Evolutionary conservation across 2,797 vertebrate genomes (phyloP), one percentile per base, ranked within the genome.

Genomic region (Octomys mimax): DNA sequence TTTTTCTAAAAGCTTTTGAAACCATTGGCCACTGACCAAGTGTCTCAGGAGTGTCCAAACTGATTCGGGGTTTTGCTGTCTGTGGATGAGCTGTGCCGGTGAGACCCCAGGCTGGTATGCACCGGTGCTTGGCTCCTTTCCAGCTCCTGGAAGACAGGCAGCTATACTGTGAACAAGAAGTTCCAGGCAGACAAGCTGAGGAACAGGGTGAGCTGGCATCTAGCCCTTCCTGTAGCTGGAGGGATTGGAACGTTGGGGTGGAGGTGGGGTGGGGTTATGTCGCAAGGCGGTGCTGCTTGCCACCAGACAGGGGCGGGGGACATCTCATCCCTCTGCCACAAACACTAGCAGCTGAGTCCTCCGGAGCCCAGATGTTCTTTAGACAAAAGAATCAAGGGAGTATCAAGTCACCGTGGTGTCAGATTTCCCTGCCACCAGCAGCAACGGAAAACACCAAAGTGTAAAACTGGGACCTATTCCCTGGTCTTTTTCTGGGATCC

Each of bases 1-100:
- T n/a, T n/a, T n/a, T n/a, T 16, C 33, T 75, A 54, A 42, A 87
- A 91, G 80, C 80, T 62, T 96, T 90, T 11, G 2, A 77, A 88
- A 46, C 78, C 75, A 39, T 93, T 91, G 87, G 75, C 62, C 70
- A 42, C 28, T 19, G 9, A 57, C 59, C 59, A 52, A 78, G 73
- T n/a, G 6, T 73, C 61, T 46, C 31, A 21, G 46, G 11, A 9
- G 49, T n/a, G 12, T 46, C 19, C 68, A 64, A 46, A 82, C 49
- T 1, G 16, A 39, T 68, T 36, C 9, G 3, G 16, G 57, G 71
- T 12, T 4, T 73, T 52, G 19, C 57, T 42, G 21, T 52, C 78
- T 33, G 73, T 4, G 62, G 36, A 71, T 54, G 36, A 22, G 28
- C n/a, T 42, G n/a, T 24, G 64, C 24, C 22, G 70, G 49, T 24